Percentiles rank a stretch among this genome's conserved stretches.
These are phyloP conservation scores for Drosophila hydei DNA, from an alignment of 1,140 invertebrate genomes.

Conservation along the genomic window DNA sequence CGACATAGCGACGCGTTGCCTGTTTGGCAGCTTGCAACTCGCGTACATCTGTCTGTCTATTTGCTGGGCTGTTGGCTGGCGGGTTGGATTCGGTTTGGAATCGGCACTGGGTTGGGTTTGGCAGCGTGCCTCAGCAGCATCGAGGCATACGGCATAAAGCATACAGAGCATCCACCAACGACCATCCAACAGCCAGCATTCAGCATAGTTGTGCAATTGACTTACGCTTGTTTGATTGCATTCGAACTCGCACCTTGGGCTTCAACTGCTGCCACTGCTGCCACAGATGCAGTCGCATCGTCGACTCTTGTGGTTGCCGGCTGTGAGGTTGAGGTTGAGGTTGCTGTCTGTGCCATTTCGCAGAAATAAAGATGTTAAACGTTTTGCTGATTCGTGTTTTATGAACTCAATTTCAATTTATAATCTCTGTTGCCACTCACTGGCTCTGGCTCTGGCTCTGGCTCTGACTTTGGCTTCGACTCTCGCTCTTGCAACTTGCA, in stretches of 20 bases:
- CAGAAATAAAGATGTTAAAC: constrained; percentile 83
- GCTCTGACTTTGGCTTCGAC: no score
- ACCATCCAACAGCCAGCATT: constrained; percentile 17
- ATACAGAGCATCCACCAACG: constrained; percentile 1
- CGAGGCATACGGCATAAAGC: constrained; percentile 26
- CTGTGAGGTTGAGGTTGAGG: constrained; percentile 17
- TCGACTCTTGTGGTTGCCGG: constrained; percentile 30
- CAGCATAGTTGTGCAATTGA: constrained; percentile 66
- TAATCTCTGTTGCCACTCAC: constrained; percentile 82
- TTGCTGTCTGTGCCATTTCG: constrained; percentile 65
- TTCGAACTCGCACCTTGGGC: constrained; percentile 77
- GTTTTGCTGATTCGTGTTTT: constrained; percentile 84
- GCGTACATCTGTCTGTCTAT: constrained; percentile 76
- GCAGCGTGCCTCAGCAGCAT: constrained; percentile 17
- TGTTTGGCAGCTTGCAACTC: constrained; percentile 63
- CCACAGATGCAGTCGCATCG: constrained; percentile 8
- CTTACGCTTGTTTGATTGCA: constrained; percentile 81
- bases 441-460: constrained; percentile 16
- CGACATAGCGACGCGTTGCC: constrained; percentile 49
- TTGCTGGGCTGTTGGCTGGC: constrained; percentile 33
- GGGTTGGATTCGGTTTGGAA: not conserved
- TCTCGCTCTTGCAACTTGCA: constrained; percentile 20
- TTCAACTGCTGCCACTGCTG: constrained; percentile 16
- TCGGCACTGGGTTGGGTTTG: constrained; percentile 10
- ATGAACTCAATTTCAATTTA: constrained; percentile 84